Conservation (phyloP, 2,797 vertebrate genomes). For the Hydrocynus forskahlii region DNA sequence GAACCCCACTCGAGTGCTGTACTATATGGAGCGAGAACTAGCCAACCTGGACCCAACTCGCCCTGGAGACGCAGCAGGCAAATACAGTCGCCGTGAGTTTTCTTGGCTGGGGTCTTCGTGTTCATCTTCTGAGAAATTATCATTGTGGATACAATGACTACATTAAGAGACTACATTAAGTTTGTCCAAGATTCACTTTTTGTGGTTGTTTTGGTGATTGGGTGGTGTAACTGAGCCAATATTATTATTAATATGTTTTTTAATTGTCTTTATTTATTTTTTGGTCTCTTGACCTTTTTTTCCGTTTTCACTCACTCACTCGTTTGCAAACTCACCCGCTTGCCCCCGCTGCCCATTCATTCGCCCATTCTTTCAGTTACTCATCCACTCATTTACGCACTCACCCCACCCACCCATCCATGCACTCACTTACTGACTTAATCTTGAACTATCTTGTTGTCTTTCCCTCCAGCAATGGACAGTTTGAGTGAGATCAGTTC, state of each 20-base stretch:
- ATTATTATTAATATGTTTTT: background rate
- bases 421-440: background rate
- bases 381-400: too few relatives aligned
- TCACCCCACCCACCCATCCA: too few relatives aligned
- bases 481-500: conserved; percentile 88
- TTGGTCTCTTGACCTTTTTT: background rate
- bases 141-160: background rate
- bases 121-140: background rate
- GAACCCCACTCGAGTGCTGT: conserved; percentile 88
- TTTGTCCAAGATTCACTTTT: conserved; percentile 13
- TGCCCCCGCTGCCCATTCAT: too few relatives aligned
- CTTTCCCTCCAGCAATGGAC: conserved; percentile 68
- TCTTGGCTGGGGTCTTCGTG: conserved; percentile 28
- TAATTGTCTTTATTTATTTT: background rate
- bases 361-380: too few relatives aligned
- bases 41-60: conserved; percentile 87
- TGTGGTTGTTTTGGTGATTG: background rate
- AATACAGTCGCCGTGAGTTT: conserved; percentile 82
- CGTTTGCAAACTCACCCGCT: background rate
- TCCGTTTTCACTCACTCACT: background rate
- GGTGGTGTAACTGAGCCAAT: background rate
- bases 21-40: conserved; percentile 91
- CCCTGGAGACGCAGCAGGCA: conserved; percentile 71
- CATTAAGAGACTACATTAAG: background rate
- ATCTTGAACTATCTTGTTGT: conserved; percentile 32